These are phyloP conservation scores for Dione vanillae DNA, from an alignment of 2,888 invertebrate species.

Conservation along the genomic window DNA sequence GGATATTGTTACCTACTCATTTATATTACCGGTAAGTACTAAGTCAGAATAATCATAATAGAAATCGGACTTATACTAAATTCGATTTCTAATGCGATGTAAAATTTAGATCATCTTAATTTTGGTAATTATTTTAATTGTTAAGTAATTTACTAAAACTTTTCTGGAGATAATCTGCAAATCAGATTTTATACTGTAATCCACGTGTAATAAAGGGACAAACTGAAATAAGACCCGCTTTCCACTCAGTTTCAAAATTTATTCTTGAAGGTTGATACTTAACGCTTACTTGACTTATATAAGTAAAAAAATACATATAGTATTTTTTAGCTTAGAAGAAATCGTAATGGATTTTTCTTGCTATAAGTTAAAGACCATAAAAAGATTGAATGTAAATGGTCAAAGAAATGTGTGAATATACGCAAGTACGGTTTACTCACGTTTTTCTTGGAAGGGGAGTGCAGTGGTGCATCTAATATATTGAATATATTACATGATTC, in stretches of 20 bases:
- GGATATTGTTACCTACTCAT: slow-evolving; percentile 48
- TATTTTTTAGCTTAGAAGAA: slow-evolving; percentile 4
- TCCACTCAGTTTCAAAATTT: too few species aligned
- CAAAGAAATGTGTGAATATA: slow-evolving; percentile 46
- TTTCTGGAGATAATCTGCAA: background rate
- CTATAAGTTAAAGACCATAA: slow-evolving; percentile 3
- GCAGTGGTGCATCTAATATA: slow-evolving; percentile 76
- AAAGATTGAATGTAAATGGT: slow-evolving; percentile 12
- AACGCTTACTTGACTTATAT: too few species aligned
- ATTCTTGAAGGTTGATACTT: too few species aligned
- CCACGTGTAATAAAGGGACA: too few species aligned
- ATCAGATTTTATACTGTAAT: too few species aligned
- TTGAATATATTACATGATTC: slow-evolving; percentile 67
- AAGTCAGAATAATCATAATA: background rate
- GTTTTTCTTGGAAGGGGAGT: slow-evolving; percentile 68
- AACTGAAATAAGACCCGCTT: too few species aligned
- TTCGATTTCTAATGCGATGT: slow-evolving; percentile 5
- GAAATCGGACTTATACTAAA: background rate
- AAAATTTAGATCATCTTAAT: background rate
- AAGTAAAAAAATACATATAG: background rate
- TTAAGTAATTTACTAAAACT: background rate
- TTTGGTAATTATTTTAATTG: background rate
- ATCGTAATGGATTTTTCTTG: background rate
- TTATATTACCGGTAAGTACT: slow-evolving; percentile 19
- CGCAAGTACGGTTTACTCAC: slow-evolving; percentile 64